phyloP scores from a whole-genome alignment of 2,888 invertebrate species.

The Heterodera filipjevi region DNA sequence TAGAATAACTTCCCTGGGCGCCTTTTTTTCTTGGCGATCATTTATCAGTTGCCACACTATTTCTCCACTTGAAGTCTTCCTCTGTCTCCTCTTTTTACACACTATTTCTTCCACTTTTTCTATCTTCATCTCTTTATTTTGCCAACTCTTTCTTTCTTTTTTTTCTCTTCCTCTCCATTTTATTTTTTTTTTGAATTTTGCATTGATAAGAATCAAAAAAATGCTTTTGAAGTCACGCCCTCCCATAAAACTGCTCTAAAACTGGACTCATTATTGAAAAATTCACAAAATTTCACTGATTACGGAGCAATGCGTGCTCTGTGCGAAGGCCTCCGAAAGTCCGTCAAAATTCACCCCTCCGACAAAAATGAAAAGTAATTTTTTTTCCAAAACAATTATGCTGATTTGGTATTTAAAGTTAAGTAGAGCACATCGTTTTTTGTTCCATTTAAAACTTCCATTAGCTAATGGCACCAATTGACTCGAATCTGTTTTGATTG shows the following conservation, averaged over 20 bases:
- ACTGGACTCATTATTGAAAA: neutral
- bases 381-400: neutral
- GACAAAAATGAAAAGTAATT: constrained; percentile 4
- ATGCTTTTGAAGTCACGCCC: neutral
- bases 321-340: constrained; percentile 13
- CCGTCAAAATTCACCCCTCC: neutral
- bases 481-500: no score
- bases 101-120: no score
- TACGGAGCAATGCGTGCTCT: neutral
- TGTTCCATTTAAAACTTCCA: no score
- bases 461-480: no score
- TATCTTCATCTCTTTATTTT: no score
- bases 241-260: neutral
- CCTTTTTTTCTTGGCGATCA: no score
- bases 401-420: no score
- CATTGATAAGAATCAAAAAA: neutral
- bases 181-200: neutral
- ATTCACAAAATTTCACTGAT: neutral
- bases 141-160: neutral
- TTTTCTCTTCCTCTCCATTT: neutral
- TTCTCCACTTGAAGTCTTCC: no score
- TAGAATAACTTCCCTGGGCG: no score
- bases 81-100: no score
- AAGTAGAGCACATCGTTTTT: no score
- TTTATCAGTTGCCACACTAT: no score